Evolutionary conservation across 2,113 vertebrate genomes (phyloP).

Genomic region (Colistium nudipinnis): DNA sequence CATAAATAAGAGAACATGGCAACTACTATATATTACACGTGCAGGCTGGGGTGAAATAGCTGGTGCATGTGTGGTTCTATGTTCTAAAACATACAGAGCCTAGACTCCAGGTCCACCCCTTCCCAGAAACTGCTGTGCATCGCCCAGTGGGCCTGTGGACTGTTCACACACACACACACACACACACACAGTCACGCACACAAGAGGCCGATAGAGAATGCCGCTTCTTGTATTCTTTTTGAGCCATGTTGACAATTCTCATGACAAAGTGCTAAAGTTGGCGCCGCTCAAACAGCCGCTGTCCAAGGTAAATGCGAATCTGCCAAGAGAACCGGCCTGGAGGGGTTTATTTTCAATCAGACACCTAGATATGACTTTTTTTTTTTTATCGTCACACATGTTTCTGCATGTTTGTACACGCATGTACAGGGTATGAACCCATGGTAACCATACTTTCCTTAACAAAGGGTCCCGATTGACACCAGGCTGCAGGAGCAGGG

Average conservation of each 20-base stretch:
- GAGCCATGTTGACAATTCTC: slow-evolving; percentile 74
- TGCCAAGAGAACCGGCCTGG: slow-evolving; percentile 24
- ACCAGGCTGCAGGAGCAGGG: slow-evolving; percentile 24
- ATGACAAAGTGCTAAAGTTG: slow-evolving; percentile 78
- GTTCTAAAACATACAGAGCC: slow-evolving; percentile 36
- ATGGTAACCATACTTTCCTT: slow-evolving; percentile 1
- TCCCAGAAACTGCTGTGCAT: slow-evolving; percentile 66
- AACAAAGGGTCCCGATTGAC: slow-evolving; percentile 39
- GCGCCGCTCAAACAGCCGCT: slow-evolving; percentile 38
- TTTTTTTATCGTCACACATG: neutral
- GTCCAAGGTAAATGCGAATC: slow-evolving; percentile 61
- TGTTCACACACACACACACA: slow-evolving; percentile 6
- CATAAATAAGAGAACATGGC: too few species aligned
- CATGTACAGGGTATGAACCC: slow-evolving; percentile 11
- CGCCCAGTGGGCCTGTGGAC: slow-evolving; percentile 8
- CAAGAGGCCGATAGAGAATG: slow-evolving; percentile 41
- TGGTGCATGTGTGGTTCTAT: neutral
- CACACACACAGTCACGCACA: slow-evolving; percentile 19
- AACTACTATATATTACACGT: too few species aligned
- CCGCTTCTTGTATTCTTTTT: slow-evolving; percentile 71
- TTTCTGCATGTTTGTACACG: slow-evolving; percentile 29
- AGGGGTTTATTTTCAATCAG: slow-evolving; percentile 42
- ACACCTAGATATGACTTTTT: slow-evolving; percentile 34
- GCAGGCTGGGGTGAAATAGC: too few species aligned
- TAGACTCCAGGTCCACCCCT: slow-evolving; percentile 50